Evolutionary conservation across 2,113 vertebrate genomes (phyloP).

Genomic region (Mobula birostris): DNA sequence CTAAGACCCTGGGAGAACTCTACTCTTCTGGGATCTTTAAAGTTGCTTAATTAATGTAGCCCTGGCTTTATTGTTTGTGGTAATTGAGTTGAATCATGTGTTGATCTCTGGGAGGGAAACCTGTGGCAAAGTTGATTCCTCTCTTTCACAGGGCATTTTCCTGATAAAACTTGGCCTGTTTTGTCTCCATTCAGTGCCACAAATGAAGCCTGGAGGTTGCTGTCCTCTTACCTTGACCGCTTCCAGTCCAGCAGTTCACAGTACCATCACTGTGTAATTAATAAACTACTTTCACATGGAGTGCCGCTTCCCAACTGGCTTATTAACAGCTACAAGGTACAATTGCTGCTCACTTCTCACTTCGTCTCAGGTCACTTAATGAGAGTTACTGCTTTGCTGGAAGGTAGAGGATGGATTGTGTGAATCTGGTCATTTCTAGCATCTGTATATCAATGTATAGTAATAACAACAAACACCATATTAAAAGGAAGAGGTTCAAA

Average conservation of each 20-base stretch:
- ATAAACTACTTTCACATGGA: slow-evolving; percentile 79
- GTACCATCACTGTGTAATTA: slow-evolving; percentile 80
- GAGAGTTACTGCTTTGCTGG: neutral
- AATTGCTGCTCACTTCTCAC: neutral
- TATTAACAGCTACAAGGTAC: slow-evolving; percentile 82
- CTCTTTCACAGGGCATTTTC: neutral
- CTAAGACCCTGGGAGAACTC: neutral
- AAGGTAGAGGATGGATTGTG: neutral
- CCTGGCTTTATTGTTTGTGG: neutral
- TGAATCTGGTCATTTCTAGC: too few species aligned
- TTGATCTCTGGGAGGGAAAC: neutral
- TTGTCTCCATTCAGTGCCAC: slow-evolving; percentile 63
- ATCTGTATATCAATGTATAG: too few species aligned
- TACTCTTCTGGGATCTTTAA: neutral
- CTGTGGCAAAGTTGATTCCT: neutral
- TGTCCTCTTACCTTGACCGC: slow-evolving; percentile 74
- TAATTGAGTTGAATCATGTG: neutral
- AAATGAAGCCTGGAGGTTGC: slow-evolving; percentile 86
- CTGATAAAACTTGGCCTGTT: neutral
- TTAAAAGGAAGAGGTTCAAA: too few species aligned
- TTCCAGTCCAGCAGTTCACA: slow-evolving; percentile 67
- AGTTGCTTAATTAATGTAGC: neutral
- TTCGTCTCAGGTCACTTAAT: neutral
- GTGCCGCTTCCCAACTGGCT: slow-evolving; percentile 87
- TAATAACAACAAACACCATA: neutral